Conservation (phyloP, 1,140 invertebrate genomes). For the Drosophila dunni region DNA sequence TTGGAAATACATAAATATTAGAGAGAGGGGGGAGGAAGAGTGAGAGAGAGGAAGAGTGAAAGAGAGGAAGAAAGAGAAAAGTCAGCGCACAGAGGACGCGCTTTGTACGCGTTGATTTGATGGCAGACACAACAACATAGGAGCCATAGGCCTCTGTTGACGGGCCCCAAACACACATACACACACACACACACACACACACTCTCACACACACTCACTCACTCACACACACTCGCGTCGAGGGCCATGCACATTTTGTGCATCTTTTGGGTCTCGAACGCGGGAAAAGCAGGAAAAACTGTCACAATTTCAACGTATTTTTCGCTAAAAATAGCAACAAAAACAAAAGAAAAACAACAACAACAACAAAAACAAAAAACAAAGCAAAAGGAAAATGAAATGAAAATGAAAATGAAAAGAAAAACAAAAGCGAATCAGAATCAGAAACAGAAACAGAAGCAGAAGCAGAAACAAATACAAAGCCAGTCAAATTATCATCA, state of each 20-base stretch:
- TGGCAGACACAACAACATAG: slow-evolving; percentile 31
- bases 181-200: not conserved
- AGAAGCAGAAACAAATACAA: slow-evolving; percentile 21
- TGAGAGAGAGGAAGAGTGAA: not conserved
- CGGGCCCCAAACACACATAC: slow-evolving; percentile 7
- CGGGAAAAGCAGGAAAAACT: slow-evolving; percentile 60
- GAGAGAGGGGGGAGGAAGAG: slow-evolving; percentile 9
- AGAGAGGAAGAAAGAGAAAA: slow-evolving; percentile 7
- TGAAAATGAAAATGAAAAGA: slow-evolving; percentile 16
- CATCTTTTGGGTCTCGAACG: slow-evolving; percentile 38
- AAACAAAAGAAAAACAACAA: slow-evolving; percentile 27
- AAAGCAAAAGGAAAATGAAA: slow-evolving; percentile 6
- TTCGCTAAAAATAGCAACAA: slow-evolving; percentile 72
- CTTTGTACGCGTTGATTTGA: slow-evolving; percentile 22
- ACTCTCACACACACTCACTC: slow-evolving; percentile 7
- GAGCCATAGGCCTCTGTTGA: not conserved
- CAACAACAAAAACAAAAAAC: slow-evolving; percentile 10
- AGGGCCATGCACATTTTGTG: slow-evolving; percentile 38
- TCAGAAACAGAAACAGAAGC: slow-evolving; percentile 23
- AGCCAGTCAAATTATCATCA: slow-evolving; percentile 24
- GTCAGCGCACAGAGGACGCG: slow-evolving; percentile 11
- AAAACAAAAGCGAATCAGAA: slow-evolving; percentile 22
- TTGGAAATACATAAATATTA: slow-evolving; percentile 62
- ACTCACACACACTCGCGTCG: not conserved
- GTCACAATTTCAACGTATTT: slow-evolving; percentile 71